These are phyloP conservation scores for Epizoanthus rinbou DNA, from an alignment of 92 coral and sea anemone species.

Conservation along the genomic window DNA sequence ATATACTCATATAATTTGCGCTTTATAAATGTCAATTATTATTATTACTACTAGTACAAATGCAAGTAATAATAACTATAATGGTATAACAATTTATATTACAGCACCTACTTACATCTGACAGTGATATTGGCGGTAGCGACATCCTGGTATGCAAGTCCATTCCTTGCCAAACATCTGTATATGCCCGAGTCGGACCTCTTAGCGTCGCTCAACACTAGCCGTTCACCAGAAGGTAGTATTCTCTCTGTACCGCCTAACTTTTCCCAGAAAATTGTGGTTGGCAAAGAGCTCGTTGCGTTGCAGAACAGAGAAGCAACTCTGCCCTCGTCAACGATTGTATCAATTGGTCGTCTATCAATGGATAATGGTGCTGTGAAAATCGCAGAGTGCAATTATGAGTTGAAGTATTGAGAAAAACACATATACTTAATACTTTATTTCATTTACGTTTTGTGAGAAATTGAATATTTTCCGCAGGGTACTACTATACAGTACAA, in stretches of 20 bases:
- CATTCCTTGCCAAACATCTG: slow-evolving; percentile 69
- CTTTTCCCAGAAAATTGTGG: slow-evolving; percentile 48
- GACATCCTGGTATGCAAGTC: slow-evolving; percentile 67
- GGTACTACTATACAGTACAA: too few relatives aligned
- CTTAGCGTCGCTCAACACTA: slow-evolving; percentile 46
- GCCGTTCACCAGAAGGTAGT: slow-evolving; percentile 43
- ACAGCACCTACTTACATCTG: slow-evolving; percentile 39
- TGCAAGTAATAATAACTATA: too few relatives aligned
- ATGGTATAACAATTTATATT: too few relatives aligned
- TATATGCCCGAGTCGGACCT: slow-evolving; percentile 63
- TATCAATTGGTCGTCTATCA: slow-evolving; percentile 45
- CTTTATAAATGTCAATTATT: too few relatives aligned
- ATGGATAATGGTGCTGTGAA: slow-evolving; percentile 66
- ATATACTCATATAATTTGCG: too few relatives aligned
- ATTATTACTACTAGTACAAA: too few relatives aligned
- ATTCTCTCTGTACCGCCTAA: slow-evolving; percentile 10
- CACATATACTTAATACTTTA: too few relatives aligned
- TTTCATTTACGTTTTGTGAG: too few relatives aligned
- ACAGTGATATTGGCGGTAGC: slow-evolving; percentile 63
- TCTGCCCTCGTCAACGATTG: slow-evolving; percentile 54
- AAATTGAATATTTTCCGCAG: too few relatives aligned
- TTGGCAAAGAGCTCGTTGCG: slow-evolving; percentile 56
- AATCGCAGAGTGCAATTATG: background rate
- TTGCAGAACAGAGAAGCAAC: slow-evolving; percentile 69
- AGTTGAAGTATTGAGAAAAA: background rate